Base-by-base conservation (phyloP, 1,140 invertebrate genomes). In the Anastatus disparis region DNA sequence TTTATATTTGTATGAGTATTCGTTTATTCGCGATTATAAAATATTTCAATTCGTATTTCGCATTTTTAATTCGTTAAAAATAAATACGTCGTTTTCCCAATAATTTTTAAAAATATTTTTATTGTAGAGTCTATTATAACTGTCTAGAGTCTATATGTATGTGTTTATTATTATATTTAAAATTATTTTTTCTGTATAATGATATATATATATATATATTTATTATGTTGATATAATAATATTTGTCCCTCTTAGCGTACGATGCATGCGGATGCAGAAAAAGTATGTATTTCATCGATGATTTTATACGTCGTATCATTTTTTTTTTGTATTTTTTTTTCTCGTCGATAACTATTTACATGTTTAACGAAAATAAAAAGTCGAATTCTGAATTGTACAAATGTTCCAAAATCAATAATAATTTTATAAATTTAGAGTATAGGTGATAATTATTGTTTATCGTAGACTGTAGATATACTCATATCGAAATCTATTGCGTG, bases 91-190 rank as follows among this genome's bases (percentile, higher is more conserved):
- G 42, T 69, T 69, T 69, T 69, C 29, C 42, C n/a, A 17, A 20
- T n/a, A 40, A 26, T 50, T 68, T 50, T 24, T 22, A 4, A n/a
- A n/a, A 8, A 7, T 40, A 8, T 56, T 56, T 31, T 55, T 55
- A 35, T 35, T 10, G 10, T 35, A 4, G n/a, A 44, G 15, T 53
- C 15, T 53, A 10, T 78, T 78, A 78, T 78, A 74, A 73, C 76
- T 55, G 73, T 75, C 74, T 70, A 74, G 26, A 77, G 46, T 71
- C 70, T 8, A 17, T 15, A 76, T 40, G n/a, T 15, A 56, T 35
- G 6, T 35, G n/a, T 26, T 61, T 59, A 22, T 35, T 61, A 15
- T 26, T 40, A 29, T 42, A 61, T 69, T 42, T 69, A 52, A 26
- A 24, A 42, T 58, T 58, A 7, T 31, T 24, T 46, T 55, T 46